These are phyloP conservation scores for Cyclophora punctaria DNA, from an alignment of 2,888 invertebrate genomes.

Conservation along the genomic window DNA sequence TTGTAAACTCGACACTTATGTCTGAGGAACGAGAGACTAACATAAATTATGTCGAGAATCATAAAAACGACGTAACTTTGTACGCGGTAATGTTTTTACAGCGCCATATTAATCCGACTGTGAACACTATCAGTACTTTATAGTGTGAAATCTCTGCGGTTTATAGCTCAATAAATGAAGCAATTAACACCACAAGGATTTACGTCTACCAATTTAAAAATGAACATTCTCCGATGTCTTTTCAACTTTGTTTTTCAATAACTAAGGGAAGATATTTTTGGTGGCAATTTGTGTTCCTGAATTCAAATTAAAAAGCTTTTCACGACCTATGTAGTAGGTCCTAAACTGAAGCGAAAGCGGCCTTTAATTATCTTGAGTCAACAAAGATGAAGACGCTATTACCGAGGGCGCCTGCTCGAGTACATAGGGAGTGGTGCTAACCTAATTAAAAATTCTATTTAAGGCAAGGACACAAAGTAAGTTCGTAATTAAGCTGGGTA, in stretches of 20 bases:
- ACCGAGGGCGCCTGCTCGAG: constrained; percentile 1
- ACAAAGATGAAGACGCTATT: constrained; percentile 8
- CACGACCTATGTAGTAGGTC: not conserved
- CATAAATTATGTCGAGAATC: constrained; percentile 33
- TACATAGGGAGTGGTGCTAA: constrained; percentile 7
- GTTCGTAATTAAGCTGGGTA: constrained; percentile 27
- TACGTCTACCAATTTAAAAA: constrained; percentile 30
- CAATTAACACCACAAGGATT: constrained; percentile 37
- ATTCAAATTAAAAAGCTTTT: too few relatives aligned
- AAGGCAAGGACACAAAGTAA: constrained; percentile 25
- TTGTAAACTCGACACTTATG: constrained; percentile 17
- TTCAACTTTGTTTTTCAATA: constrained; percentile 26
- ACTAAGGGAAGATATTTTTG: too few relatives aligned
- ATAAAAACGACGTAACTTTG: constrained; percentile 33
- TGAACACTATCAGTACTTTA: constrained; percentile 19
- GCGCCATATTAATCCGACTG: constrained; percentile 27
- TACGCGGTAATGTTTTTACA: constrained; percentile 33
- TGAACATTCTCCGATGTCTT: constrained; percentile 15
- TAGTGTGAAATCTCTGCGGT: constrained; percentile 37
- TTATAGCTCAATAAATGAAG: constrained; percentile 36
- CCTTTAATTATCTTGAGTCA: constrained; percentile 4
- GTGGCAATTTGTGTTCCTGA: not conserved
- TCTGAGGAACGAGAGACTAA: constrained; percentile 26
- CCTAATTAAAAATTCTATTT: constrained; percentile 30
- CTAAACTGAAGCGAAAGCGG: not conserved